Percentiles rank a stretch among this genome's conserved stretches.
Evolutionary conservation across 2,888 invertebrate species (phyloP).

Genomic region (Amiota minor): DNA sequence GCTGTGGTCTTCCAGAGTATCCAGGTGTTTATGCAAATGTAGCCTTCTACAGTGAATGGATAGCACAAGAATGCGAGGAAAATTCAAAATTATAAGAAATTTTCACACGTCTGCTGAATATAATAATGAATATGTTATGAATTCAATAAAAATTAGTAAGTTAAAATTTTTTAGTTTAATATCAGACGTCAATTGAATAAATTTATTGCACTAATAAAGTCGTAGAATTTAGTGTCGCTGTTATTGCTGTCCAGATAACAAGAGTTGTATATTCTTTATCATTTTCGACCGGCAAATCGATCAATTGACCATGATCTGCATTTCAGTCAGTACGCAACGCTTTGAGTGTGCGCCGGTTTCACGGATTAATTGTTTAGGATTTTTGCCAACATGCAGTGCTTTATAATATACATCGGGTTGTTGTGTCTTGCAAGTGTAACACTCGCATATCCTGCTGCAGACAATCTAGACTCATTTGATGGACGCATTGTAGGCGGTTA

Average conservation of each 20-base stretch:
- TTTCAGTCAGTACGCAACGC: neutral
- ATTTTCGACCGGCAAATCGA: no score
- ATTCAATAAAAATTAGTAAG: no score
- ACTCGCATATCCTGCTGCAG: conserved; percentile 1
- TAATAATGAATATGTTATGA: no score
- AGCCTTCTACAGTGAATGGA: conserved; percentile 50
- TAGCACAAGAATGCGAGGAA: conserved; percentile 38
- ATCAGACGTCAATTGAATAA: no score
- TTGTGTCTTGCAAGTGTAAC: neutral
- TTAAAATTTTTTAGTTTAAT: no score
- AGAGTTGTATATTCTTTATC: no score
- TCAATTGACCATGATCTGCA: neutral
- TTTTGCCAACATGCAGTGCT: neutral
- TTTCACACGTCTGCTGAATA: no score
- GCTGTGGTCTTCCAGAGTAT: conserved; percentile 55
- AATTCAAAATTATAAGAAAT: no score
- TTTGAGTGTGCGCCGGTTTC: neutral
- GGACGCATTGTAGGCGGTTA: conserved; percentile 67
- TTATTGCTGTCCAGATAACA: no score
- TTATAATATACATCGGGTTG: neutral
- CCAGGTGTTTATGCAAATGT: conserved; percentile 61
- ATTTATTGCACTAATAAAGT: no score
- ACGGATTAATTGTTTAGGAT: neutral
- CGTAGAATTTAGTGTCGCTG: no score
- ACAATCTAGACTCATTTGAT: conserved; percentile 24